phyloP scores from a whole-genome alignment of 1,140 invertebrate species.

The Zeugodacus cucurbitae region DNA sequence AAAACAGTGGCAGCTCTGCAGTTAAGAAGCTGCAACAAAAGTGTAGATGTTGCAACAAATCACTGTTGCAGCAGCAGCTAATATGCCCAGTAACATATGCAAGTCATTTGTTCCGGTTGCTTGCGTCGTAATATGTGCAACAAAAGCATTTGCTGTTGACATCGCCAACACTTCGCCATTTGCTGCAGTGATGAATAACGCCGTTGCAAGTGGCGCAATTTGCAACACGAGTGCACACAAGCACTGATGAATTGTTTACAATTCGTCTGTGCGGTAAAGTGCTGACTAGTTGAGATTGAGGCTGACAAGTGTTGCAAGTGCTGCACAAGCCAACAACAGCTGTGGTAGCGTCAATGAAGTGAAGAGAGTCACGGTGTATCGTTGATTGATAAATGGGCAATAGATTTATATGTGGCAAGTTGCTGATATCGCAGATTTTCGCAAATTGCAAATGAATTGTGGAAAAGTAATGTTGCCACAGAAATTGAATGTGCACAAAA shows the following conservation, averaged over 20 bases:
- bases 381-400: slow-evolving; percentile 24
- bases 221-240: slow-evolving; percentile 12
- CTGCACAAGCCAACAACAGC: not conserved
- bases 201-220: not conserved
- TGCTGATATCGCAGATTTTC: slow-evolving; percentile 4
- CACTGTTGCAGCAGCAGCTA: not conserved
- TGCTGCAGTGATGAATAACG: slow-evolving; percentile 17
- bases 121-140: slow-evolving; percentile 3
- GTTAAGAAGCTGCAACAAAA: not conserved
- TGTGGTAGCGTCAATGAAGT: not conserved
- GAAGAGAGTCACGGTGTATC: not conserved
- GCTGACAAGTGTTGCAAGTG: not conserved
- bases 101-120: slow-evolving; percentile 31
- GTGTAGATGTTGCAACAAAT: slow-evolving; percentile 3
- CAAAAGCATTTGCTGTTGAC: slow-evolving; percentile 21
- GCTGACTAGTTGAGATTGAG: not conserved
- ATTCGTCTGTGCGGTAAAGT: not conserved
- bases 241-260: slow-evolving; percentile 32
- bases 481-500: not conserved
- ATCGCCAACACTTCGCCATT: not conserved
- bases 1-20: not conserved
- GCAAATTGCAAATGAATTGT: not conserved
- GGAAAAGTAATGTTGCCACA: not conserved
- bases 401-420: slow-evolving; percentile 24
- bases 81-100: slow-evolving; percentile 17